Conservation (phyloP, 2,113 vertebrate species). For the Hemibagrus wyckioides region DNA sequence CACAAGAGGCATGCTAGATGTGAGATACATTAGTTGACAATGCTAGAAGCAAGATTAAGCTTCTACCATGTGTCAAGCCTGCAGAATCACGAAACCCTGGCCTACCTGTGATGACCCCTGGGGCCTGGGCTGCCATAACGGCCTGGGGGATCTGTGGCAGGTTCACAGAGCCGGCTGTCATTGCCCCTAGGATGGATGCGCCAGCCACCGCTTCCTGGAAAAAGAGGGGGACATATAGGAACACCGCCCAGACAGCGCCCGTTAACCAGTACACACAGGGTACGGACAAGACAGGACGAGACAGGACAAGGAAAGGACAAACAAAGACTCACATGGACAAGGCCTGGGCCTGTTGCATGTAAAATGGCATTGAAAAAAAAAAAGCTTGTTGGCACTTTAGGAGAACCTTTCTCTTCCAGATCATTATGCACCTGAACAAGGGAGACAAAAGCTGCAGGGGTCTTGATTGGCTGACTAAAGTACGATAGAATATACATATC, state of each 20-base stretch:
- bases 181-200: conserved; percentile 81
- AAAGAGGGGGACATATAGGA: conserved; percentile 55
- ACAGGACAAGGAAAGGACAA: conserved; percentile 35
- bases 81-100: neutral
- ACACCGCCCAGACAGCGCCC: conserved; percentile 56
- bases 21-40: neutral
- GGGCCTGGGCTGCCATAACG: conserved; percentile 87
- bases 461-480: too few relatives aligned
- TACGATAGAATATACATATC: neutral
- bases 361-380: neutral
- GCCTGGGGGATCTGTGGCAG: conserved; percentile 84
- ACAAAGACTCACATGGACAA: conserved; percentile 38
- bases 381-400: too few relatives aligned
- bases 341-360: conserved; percentile 54
- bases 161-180: conserved; percentile 76
- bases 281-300: conserved; percentile 32
- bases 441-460: neutral
- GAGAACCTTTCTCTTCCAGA: neutral
- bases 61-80: neutral
- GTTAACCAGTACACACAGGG: conserved; percentile 54
- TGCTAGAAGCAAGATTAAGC: neutral
- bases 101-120: conserved; percentile 86
- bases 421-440: neutral
- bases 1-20: neutral
- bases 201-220: conserved; percentile 85